phyloP scores from a whole-genome alignment of 2,797 vertebrate genomes.

The Mastacembelus armatus region DNA sequence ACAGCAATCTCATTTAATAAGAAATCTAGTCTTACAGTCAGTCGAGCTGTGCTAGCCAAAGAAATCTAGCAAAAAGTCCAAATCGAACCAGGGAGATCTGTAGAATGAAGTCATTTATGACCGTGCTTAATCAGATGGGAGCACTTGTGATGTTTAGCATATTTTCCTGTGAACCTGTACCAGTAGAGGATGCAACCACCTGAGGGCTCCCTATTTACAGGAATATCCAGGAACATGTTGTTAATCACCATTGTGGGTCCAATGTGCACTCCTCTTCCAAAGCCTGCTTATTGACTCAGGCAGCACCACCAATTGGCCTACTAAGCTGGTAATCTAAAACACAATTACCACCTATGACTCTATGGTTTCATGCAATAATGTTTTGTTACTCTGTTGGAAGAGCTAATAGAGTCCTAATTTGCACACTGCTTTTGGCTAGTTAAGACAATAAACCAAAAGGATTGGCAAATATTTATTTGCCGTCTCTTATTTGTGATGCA shows the following conservation, averaged over 20 bases:
- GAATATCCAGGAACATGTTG: slow-evolving; percentile 52
- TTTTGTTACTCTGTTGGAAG: slow-evolving; percentile 43
- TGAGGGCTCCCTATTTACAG: slow-evolving; percentile 14
- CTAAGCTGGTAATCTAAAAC: slow-evolving; percentile 76
- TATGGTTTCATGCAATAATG: slow-evolving; percentile 55
- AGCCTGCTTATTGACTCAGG: slow-evolving; percentile 57
- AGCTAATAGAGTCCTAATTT: slow-evolving; percentile 39
- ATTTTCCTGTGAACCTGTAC: slow-evolving; percentile 22
- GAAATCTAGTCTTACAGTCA: slow-evolving; percentile 20
- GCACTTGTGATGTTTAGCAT: slow-evolving; percentile 11
- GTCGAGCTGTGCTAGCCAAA: not conserved
- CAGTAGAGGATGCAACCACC: not conserved
- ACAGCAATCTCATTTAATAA: slow-evolving; percentile 54
- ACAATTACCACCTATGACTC: slow-evolving; percentile 74
- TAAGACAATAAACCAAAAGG: slow-evolving; percentile 33
- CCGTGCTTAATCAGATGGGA: not conserved
- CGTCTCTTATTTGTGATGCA: slow-evolving; percentile 34
- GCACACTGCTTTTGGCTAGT: slow-evolving; percentile 40
- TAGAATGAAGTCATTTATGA: slow-evolving; percentile 1
- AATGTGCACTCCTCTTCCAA: slow-evolving; percentile 33
- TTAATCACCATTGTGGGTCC: slow-evolving; percentile 57
- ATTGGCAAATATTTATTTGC: slow-evolving; percentile 26
- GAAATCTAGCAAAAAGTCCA: slow-evolving; percentile 15
- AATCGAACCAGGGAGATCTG: not conserved
- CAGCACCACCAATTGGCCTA: slow-evolving; percentile 52